Evolutionary conservation across 1,140 invertebrate genomes (phyloP).

Genomic region (Ridgeia piscesae): DNA sequence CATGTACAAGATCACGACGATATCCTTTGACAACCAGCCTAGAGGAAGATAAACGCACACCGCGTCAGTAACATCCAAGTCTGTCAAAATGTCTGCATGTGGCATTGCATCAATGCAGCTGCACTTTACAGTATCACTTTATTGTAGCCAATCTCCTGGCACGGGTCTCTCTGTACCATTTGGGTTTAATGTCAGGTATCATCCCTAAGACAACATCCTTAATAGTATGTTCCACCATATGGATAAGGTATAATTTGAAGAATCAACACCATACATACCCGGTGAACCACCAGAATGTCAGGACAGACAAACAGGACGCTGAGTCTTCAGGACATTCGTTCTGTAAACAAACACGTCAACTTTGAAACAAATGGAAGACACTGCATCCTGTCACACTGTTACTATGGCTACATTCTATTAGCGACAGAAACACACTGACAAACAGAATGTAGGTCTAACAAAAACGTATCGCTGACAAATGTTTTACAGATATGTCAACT

Average conservation of each 20-base stretch:
- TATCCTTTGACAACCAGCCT: constrained; percentile 77
- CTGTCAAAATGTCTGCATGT: no score
- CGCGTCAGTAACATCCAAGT: no score
- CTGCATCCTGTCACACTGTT: neutral
- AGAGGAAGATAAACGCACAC: neutral
- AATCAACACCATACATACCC: constrained; percentile 33
- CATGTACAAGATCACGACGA: constrained; percentile 73
- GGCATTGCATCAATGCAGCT: no score
- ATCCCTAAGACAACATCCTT: no score
- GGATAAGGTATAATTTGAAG: no score
- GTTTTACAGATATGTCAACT: no score
- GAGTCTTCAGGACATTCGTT: constrained; percentile 83
- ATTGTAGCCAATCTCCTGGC: no score
- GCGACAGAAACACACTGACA: neutral
- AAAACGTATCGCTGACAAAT: neutral
- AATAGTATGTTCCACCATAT: no score
- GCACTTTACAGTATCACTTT: no score
- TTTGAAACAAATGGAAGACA: neutral
- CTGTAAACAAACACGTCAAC: constrained; percentile 58
- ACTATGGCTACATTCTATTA: neutral
- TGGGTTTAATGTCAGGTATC: no score
- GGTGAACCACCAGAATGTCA: constrained; percentile 93
- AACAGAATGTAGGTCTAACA: neutral
- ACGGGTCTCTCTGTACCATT: no score
- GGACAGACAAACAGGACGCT: constrained; percentile 82